Evolutionary conservation across 2,888 invertebrate species (phyloP), one percentile per base, ranked within the genome.

Genomic region (Tortricodes alternella): DNA sequence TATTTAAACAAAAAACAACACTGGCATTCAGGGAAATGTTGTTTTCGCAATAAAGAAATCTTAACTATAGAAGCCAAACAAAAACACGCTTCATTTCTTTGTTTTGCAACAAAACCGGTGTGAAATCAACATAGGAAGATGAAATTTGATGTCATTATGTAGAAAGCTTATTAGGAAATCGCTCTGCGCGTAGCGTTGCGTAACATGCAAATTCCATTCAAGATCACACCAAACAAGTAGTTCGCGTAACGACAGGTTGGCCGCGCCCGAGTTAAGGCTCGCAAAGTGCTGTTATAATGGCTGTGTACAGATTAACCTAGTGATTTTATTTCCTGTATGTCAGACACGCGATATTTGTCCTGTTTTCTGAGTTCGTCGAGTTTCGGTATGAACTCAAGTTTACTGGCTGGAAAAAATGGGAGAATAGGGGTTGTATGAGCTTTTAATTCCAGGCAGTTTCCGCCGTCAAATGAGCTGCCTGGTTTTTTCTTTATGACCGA

Each of bases 171-270:
- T 64, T 62, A 55, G 44, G 58, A 62, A 62, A 48, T 24, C 9
- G 24, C 46, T 24, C 15, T 53, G 59, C 49, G 27, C 46, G 48
- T 58, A 11, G 4, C 9, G 59, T 66, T 63, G 52, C 32, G 24
- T n/a, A 41, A 67, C 67, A 68, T 60, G 66, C 62, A 65, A 71
- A 68, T 59, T 23, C 61, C 63, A 67, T 49, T 60, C 57, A 61
- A 61, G 56, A 61, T 61, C 52, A 56, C 58, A 57, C 41, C 62
- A 59, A 60, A 65, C 57, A 65, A 8, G 56, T 56, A 50, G 49
- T 50, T 52, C 60, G 52, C 66, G 64, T 66, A 9, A 56, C 35
- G 46, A 57, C 59, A 41, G 59, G 58, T 60, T 53, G 24, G 59
- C 43, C 46, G 27, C 58, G 48, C 55, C 37, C 46, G 32, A n/a